Evolutionary conservation across 2,113 vertebrate genomes (phyloP), one percentile per base, ranked within the genome.

Genomic region (Entomyzon cyanotis): DNA sequence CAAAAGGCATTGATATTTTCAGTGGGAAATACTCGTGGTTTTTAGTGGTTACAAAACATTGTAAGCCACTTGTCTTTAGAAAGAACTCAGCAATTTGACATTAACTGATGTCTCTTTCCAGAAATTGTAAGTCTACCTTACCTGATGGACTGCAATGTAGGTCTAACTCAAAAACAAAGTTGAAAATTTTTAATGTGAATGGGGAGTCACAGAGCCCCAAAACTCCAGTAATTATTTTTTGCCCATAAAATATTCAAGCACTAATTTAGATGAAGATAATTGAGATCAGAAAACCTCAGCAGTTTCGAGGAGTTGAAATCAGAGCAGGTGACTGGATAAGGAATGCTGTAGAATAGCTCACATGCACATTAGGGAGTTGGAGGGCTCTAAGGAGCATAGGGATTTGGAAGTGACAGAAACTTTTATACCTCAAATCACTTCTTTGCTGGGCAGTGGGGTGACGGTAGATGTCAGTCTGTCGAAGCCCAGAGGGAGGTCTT

Each of bases 351-450:
- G 76, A 95, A 87, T 39, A 96, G 86, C 86, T 96, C 53, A 95
- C 94, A 96, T 94, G 89, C 95, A 96, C 39, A 58, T 11, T 62
- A 84, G 82, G 95, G 92, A 94, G 65, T 82, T 91, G 86, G 46
- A 94, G 77, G 76, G 65, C 95, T 95, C 95, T 93, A 69, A 94
- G 94, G 80, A 94, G 88, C 73, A 39, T 24, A 96, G 53, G 80
- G 90, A 92, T 96, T 96, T 82, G 94, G 95, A 97, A 97, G 95
- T 96, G 93, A 95, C 65, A 97, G 94, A 97, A 96, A 97, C 84
- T 87, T 97, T 93, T 97, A 96, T 96, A 96, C 94, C 95, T 97
- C 96, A 96, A 94, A 96, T 95, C 90, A 96, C 95, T 95, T 96
- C 92, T 97, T 93, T 97, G 95, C 93, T 96, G 93, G 95, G 95